A percentile compares a stretch with the other conserved stretches of the same genome.
Conservation (phyloP, 2,113 vertebrate species). For the Charadrius vociferus region DNA sequence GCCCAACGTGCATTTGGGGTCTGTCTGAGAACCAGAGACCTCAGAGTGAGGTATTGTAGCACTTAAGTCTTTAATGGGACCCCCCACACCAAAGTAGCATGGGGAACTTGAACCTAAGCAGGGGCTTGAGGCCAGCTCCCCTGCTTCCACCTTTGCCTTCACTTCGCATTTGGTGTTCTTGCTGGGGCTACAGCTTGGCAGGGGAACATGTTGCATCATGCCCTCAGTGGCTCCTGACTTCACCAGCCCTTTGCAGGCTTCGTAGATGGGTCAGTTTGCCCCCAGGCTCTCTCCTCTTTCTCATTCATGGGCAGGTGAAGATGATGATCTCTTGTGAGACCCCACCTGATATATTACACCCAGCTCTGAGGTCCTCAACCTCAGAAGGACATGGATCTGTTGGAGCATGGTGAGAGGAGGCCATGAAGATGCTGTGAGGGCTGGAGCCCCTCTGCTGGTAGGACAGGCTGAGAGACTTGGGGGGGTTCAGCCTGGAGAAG, state of each 20-base stretch:
- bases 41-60: neutral
- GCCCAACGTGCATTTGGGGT: neutral
- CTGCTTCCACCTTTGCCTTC: neutral
- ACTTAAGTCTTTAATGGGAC: no score
- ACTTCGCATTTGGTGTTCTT: neutral
- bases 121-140: neutral
- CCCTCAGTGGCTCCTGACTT: neutral
- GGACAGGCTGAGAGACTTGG: no score
- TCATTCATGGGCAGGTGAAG: neutral
- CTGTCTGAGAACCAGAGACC: neutral
- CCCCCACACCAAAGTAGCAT: no score
- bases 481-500: no score
- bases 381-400: no score
- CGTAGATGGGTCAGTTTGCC: rapidly evolving
- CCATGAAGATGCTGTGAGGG: no score
- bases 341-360: no score
- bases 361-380: no score
- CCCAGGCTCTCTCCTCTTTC: neutral
- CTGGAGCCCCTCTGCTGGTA: no score
- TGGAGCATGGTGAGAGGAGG: no score
- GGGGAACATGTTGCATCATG: neutral
- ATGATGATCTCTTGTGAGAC: no score
- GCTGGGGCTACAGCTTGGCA: neutral
- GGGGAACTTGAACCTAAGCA: no score
- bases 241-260: neutral